Evolutionary conservation across 2,797 vertebrate genomes (phyloP).

Genomic region (Hemibagrus guttatus): DNA sequence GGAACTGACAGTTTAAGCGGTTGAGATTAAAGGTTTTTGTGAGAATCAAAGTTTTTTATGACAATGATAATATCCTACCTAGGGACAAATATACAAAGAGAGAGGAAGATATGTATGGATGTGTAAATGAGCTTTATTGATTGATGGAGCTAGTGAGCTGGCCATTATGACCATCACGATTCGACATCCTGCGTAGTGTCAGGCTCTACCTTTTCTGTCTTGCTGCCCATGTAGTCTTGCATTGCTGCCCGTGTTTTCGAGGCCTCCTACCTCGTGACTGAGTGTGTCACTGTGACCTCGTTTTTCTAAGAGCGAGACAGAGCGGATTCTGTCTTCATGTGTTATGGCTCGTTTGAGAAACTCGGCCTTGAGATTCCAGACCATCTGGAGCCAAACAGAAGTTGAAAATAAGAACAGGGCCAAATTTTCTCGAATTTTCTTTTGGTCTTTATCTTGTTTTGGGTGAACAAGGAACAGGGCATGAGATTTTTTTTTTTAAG

Average conservation of each 20-base stretch:
- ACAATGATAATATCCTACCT: not conserved
- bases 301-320: constrained; percentile 36
- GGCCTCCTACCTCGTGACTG: constrained; percentile 34
- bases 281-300: constrained; percentile 51
- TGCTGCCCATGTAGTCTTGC: not conserved
- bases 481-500: not conserved
- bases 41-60: not conserved
- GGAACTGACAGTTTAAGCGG: not conserved
- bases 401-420: constrained; percentile 6
- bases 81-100: not conserved
- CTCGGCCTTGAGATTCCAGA: constrained; percentile 45
- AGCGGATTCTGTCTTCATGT: constrained; percentile 30
- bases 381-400: constrained; percentile 25
- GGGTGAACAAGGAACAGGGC: not conserved
- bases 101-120: not conserved
- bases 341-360: constrained; percentile 37
- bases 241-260: not conserved
- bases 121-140: constrained; percentile 28
- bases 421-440: not conserved
- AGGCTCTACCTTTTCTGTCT: constrained; percentile 6
- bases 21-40: not conserved
- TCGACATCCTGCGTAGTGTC: not conserved
- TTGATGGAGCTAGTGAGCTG: constrained; percentile 31
- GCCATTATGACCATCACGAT: constrained; percentile 28
- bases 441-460: constrained; percentile 6